phyloP scores from a whole-genome alignment of 2,888 invertebrate species.

The Iphiclides podalirius region DNA sequence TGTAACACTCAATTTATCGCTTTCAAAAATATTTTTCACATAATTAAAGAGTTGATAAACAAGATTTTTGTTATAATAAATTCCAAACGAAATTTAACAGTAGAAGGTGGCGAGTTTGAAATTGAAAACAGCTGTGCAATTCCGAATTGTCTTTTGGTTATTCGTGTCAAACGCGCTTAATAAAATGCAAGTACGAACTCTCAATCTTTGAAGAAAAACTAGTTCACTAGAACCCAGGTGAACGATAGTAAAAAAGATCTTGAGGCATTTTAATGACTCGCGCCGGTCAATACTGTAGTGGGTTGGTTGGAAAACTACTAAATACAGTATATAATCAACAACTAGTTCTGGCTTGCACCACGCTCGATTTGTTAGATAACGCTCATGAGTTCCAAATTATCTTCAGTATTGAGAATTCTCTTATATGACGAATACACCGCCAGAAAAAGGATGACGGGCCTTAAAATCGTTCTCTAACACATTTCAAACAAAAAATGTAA shows the following conservation, averaged over 20 bases:
- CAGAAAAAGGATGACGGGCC: too few species aligned
- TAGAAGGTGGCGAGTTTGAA: background rate
- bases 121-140: background rate
- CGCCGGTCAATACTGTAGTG: constrained; percentile 10
- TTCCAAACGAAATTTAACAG: background rate
- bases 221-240: constrained; percentile 6
- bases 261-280: constrained; percentile 13
- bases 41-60: background rate
- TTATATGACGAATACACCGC: too few species aligned
- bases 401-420: background rate
- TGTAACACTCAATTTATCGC: background rate
- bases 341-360: background rate
- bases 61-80: background rate
- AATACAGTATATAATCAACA: constrained; percentile 8
- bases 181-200: constrained; percentile 13
- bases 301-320: constrained; percentile 9
- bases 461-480: too few species aligned
- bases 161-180: constrained; percentile 19
- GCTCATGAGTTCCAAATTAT: background rate
- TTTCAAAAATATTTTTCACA: background rate
- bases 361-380: constrained; percentile 7
- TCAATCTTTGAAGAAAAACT: constrained; percentile 17
- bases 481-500: too few species aligned
- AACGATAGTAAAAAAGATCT: constrained; percentile 8
- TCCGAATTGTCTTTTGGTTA: constrained; percentile 8